Evolutionary conservation across 2,797 vertebrate genomes (phyloP), one percentile per base, ranked within the genome.

Genomic region (Balearica regulorum): DNA sequence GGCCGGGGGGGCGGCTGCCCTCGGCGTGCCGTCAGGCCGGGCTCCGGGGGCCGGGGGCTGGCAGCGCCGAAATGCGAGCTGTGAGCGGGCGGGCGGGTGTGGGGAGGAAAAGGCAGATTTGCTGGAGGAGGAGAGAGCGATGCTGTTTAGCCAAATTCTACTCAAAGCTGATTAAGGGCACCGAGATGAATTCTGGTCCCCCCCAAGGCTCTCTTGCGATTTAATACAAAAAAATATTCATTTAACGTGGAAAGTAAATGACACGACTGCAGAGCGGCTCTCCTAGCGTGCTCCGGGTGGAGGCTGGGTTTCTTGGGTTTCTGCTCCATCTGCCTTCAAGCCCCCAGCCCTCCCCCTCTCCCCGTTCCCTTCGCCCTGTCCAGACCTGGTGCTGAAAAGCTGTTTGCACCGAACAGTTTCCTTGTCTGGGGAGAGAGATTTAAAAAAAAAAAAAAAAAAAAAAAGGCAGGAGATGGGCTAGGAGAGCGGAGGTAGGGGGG

Each of bases 341-440:
- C 61, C 72, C 66, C 71, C 78, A 48, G 44, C 69, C 44, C 85
- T 57, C 51, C 54, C 54, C 79, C 37, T 18, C 35, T 46, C n/a
- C 11, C 69, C 70, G 4, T 15, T 93, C 66, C 64, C 37, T 31
- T 89, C 83, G 70, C 87, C 78, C 87, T 90, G 93, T 76, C 70
- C 89, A 94, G 81, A 82, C 25, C 54, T 41, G 87, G 61, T 91
- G 95, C 95, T 93, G 95, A 94, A 94, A 96, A 84, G 57, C 83
- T 64, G 53, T 78, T 71, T 43, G 89, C 80, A 88, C 79, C 35
- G 17, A 84, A 46, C 64, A 55, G 46, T 92, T 88, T 83, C 49
- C 57, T 86, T 77, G 48, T 65, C 39, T 39, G 35, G 28, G 64
- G 31, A 3, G 16, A 8, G 11, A 26, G 8, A 16, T 53, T 28